These are phyloP conservation scores for Andrena minutula DNA, from an alignment of 2,888 invertebrate genomes.

Conservation along the genomic window DNA sequence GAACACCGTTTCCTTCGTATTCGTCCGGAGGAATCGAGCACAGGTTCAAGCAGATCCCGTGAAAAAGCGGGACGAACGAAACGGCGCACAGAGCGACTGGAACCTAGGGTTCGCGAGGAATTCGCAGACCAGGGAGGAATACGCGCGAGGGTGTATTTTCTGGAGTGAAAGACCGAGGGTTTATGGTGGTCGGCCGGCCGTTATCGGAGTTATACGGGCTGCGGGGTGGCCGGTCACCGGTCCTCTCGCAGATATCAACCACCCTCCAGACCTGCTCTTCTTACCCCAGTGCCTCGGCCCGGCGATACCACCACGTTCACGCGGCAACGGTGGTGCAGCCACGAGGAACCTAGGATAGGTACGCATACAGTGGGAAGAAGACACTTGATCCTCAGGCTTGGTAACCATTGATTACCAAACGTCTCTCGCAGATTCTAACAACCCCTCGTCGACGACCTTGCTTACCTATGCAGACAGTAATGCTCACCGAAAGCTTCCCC, in stretches of 20 bases:
- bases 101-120: slow-evolving; percentile 17
- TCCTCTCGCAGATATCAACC: slow-evolving; percentile 71
- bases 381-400: background rate
- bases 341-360: background rate
- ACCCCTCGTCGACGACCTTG: slow-evolving; percentile 42
- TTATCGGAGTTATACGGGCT: slow-evolving; percentile 77
- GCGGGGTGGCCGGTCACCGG: slow-evolving; percentile 69
- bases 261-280: slow-evolving; percentile 58
- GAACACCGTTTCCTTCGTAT: no score
- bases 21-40: no score
- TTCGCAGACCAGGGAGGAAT: slow-evolving; percentile 34
- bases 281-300: background rate
- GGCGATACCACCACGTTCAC: background rate
- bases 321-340: background rate
- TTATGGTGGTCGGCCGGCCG: slow-evolving; percentile 72
- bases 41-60: no score
- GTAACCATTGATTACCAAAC: slow-evolving; percentile 63
- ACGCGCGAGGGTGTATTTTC: slow-evolving; percentile 61
- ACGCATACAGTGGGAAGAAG: background rate
- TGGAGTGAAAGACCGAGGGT: slow-evolving; percentile 73
- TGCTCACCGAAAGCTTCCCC: slow-evolving; percentile 31
- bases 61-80: no score
- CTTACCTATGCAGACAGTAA: slow-evolving; percentile 31
- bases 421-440: slow-evolving; percentile 65
- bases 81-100: background rate